Evolutionary conservation across 2,888 invertebrate genomes (phyloP), one percentile per base, ranked within the genome.

Genomic region (Nipponacmea schrenckii): DNA sequence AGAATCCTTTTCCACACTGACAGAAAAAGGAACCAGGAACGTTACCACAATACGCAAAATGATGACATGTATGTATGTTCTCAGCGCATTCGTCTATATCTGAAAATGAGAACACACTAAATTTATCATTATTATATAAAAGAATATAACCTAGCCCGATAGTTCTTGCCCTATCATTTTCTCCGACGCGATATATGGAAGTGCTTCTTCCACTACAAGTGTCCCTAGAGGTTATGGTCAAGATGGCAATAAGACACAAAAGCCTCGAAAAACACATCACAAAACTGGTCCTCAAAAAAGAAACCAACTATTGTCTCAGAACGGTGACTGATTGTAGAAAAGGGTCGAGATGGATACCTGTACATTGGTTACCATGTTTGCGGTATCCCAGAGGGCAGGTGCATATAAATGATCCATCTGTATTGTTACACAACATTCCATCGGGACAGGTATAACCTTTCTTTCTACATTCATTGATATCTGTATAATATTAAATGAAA

Each of bases 11-110:
- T 5, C 66, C 62, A 62, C 79, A 79, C 69, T 77, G 75, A 62
- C 77, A 77, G 50, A 74, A 74, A 69, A 77, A 79, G 14, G 79
- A 76, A 0, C 79, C 77, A 15, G 73, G 62, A n/a, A 76, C 50
- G 70, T 79, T 79, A 48, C 72, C 72, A 68, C 79, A 79, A 46
- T 75, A 64, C 7, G 76, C 72, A 64, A 76, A 62, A 45, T 62
- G 46, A 69, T 74, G 68, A 68, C 79, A 79, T 31, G 44, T 65
- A 64, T 70, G 44, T n/a, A 63, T 56, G 1, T 64, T 69, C 15
- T 63, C 62, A 8, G 27, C 45, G 31, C 79, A 79, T 50, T 77
- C 77, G 64, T 77, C 63, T 8, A 76, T 68, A 45, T 77, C 77
- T 77, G 71, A 4, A 46, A 24, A 15, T 17, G 3, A 15, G 1